Evolutionary conservation across 2,888 invertebrate species (phyloP), one percentile per base, ranked within the genome.

Genomic region (Lamellibrachia satsuma): DNA sequence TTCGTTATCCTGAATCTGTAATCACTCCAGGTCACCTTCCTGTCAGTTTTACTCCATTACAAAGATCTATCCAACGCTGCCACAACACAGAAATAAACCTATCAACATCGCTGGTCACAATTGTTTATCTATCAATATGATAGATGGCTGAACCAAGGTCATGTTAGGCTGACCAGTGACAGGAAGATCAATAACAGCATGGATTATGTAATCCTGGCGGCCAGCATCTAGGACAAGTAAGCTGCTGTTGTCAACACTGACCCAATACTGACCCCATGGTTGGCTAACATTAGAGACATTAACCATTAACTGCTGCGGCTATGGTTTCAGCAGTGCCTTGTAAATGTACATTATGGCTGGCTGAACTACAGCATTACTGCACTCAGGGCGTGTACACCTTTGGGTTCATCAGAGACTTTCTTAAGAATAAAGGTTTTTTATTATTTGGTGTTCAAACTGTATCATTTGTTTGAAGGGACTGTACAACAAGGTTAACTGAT

Each of bases 41-140:
- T 75, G 75, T 75, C 75, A 75, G 75, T 22, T 75, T n/a, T 75
- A 15, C 15, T 6, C 22, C 75, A 75, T 0, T 75, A 75, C 75
- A 75, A 75, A n/a, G 75, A 75, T 11, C 75, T 75, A 11, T 75
- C 75, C 22, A 39, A 39, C 39, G 39, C 39, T 39, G 39, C 11
- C 6, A 57, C 57, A 57, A 15, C 8, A 57, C 75, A 75, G 39
- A 39, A 39, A 75, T 22, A 75, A 75, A 22, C 75, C 15, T 75
- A 60, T 15, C 9, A 8, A 15, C 75, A 75, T 75, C 22, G n/a
- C 75, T n/a, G n/a, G 75, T 75, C 75, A 75, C 75, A 75, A 75
- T 75, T 75, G 75, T 75, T 75, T 75, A 75, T 75, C 75, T 75
- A 75, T 75, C 75, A 75, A 75, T 75, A 75, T 75, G 75, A 75